Percentiles rank a stretch among this genome's conserved stretches.
phyloP scores from a whole-genome alignment of 2,113 vertebrate genomes.

The Sula dactylatra region DNA sequence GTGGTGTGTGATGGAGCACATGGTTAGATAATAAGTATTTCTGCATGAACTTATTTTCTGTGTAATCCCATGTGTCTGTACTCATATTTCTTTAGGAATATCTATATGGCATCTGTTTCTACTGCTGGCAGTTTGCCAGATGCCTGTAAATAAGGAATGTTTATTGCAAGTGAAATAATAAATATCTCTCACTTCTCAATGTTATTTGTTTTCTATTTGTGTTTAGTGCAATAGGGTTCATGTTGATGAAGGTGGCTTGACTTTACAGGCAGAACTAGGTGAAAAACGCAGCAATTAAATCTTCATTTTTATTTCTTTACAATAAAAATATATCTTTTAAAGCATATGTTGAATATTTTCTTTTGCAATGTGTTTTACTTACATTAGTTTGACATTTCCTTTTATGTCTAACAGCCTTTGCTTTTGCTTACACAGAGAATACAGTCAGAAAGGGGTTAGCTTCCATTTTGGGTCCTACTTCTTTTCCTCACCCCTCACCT shows the following conservation, averaged over 20 bases:
- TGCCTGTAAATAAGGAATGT: neutral
- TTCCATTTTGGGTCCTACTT: neutral
- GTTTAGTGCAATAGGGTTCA: neutral
- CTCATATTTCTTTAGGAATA: neutral
- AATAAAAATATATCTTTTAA: neutral
- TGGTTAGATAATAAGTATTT: constrained; percentile 15
- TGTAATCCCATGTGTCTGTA: neutral
- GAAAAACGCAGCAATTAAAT: neutral
- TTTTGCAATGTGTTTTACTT: neutral
- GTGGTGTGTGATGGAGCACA: neutral
- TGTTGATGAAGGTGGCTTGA: neutral
- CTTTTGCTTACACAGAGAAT: neutral
- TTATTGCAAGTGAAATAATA: neutral
- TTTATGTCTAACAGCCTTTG: neutral
- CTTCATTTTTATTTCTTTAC: neutral
- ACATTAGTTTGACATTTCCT: neutral
- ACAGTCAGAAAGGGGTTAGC: neutral
- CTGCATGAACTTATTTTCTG: neutral
- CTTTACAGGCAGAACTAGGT: neutral
- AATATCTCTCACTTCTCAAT: neutral
- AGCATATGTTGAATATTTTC: neutral
- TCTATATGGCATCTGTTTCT: neutral
- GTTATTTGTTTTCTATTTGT: neutral
- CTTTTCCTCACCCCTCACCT: neutral
- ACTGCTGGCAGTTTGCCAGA: neutral